Percentiles rank a stretch among this genome's conserved stretches.
Conservation (phyloP, 2,888 invertebrate genomes). For the Alentia gelatinosa region DNA sequence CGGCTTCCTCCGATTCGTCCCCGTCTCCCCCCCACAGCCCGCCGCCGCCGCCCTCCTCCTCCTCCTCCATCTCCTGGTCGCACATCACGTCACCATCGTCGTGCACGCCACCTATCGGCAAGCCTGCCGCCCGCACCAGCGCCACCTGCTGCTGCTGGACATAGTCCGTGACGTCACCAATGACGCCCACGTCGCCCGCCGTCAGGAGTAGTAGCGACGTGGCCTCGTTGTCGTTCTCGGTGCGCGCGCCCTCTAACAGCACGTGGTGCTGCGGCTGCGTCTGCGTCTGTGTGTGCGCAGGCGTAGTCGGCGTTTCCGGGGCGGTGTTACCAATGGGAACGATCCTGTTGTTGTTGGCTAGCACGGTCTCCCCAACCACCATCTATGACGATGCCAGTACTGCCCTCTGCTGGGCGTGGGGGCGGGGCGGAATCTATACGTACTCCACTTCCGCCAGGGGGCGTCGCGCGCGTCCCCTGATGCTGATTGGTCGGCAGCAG, state of each 20-base stretch:
- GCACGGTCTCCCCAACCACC: conserved; percentile 17
- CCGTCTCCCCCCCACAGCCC: background rate
- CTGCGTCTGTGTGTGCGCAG: too few species aligned
- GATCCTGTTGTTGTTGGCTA: background rate
- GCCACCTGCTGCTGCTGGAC: background rate
- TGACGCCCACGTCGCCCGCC: background rate
- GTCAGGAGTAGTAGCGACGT: background rate
- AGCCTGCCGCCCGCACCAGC: background rate
- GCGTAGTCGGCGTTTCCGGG: too few species aligned
- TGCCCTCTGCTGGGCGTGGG: too few species aligned
- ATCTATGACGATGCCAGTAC: background rate
- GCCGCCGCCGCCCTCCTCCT: background rate
- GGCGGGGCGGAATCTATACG: background rate
- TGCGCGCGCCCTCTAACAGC: background rate
- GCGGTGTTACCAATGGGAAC: background rate
- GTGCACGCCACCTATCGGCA: too few species aligned
- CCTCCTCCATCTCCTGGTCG: background rate
- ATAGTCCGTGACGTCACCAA: background rate
- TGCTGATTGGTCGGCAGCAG: background rate
- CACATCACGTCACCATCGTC: background rate
- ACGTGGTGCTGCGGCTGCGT: background rate
- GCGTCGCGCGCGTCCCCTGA: background rate
- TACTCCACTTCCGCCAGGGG: background rate
- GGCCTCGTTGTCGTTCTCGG: background rate
- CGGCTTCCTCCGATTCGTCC: background rate